phyloP scores from a whole-genome alignment of 2,113 vertebrate genomes.

The Lonchura striata region DNA sequence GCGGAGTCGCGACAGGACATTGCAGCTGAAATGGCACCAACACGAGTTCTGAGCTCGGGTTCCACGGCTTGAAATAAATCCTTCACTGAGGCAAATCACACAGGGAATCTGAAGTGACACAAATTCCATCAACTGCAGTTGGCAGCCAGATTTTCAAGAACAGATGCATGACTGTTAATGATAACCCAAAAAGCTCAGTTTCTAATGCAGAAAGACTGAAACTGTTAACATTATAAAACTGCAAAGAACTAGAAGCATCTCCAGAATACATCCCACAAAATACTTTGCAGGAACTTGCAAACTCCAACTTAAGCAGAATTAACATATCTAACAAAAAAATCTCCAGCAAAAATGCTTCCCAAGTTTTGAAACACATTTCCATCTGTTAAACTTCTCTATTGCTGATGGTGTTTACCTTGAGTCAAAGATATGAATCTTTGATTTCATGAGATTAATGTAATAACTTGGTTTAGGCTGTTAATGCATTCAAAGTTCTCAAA shows the following conservation, averaged over 20 bases:
- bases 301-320: neutral
- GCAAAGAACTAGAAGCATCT: neutral
- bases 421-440: neutral
- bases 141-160: neutral
- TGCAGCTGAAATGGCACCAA: neutral
- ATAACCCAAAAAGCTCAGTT: neutral
- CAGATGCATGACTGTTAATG: neutral
- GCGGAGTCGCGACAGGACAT: accelerated
- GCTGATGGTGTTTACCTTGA: neutral
- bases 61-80: neutral
- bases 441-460: neutral
- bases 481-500: neutral
- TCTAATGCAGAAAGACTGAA: neutral
- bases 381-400: neutral
- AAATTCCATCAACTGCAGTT: neutral
- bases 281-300: neutral
- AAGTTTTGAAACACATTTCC: neutral
- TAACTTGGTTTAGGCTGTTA: neutral
- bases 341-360: neutral
- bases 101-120: neutral
- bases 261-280: neutral
- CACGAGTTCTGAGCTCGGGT: neutral
- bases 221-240: neutral
- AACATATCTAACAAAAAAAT: neutral
- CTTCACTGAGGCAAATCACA: neutral